phyloP scores from a whole-genome alignment of 37 sponge, comb jelly and placozoan genomes.

The Beroe ovata region DNA sequence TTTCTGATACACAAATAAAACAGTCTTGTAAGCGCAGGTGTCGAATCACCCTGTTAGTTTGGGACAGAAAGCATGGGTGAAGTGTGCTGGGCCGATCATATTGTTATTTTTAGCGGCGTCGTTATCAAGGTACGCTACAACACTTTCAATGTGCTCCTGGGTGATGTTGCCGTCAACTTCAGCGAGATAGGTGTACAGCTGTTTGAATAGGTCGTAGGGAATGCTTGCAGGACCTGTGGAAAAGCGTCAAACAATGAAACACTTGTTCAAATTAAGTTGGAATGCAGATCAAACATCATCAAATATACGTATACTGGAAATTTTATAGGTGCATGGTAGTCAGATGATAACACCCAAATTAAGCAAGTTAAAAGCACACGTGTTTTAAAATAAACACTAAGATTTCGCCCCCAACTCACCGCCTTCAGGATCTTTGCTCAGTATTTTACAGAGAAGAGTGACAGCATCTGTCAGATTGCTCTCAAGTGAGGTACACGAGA shows the following conservation, averaged over 20 bases:
- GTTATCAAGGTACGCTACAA: constrained; percentile 73
- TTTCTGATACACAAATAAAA: too few species aligned
- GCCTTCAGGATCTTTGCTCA: constrained; percentile 82
- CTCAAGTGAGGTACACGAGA: constrained; percentile 84
- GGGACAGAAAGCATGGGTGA: constrained; percentile 81
- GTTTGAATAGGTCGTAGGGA: constrained; percentile 73
- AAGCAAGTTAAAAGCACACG: too few species aligned
- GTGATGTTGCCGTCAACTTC: constrained; percentile 79
- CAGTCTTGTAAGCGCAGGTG: too few species aligned
- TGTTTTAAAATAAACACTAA: too few species aligned
- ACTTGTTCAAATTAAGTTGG: too few species aligned
- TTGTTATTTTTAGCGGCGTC: constrained; percentile 75
- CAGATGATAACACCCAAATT: too few species aligned
- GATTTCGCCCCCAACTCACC: too few species aligned
- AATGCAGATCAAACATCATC: too few species aligned
- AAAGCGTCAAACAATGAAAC: background rate
- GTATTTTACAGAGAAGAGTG: constrained; percentile 80
- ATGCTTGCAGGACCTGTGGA: constrained; percentile 73
- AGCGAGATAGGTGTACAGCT: constrained; percentile 82
- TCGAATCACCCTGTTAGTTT: constrained; percentile 69
- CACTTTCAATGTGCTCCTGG: constrained; percentile 72
- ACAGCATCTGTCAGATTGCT: constrained; percentile 81
- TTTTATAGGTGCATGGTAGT: too few species aligned
- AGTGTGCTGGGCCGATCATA: constrained; percentile 84
- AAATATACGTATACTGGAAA: too few species aligned